Evolutionary conservation across 2,113 vertebrate genomes (phyloP).

Genomic region (Morone saxatilis): DNA sequence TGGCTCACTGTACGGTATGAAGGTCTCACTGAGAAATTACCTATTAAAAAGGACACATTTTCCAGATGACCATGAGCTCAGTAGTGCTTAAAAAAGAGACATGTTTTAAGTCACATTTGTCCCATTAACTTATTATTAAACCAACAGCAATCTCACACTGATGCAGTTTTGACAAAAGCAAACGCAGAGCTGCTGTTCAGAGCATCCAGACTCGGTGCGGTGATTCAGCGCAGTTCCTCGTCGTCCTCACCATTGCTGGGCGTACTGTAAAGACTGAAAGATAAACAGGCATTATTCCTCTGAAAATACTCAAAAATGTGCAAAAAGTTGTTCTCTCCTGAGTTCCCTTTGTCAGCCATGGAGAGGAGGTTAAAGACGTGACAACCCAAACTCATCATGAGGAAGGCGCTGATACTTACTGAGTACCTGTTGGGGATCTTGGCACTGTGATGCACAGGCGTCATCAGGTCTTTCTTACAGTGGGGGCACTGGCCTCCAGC

Average conservation of each 20-base stretch:
- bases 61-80: neutral
- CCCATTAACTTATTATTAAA: neutral
- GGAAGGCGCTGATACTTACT: constrained; percentile 44
- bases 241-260: constrained; percentile 80
- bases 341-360: neutral
- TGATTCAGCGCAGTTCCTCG: neutral
- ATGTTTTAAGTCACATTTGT: neutral
- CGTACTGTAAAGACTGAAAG: constrained; percentile 76
- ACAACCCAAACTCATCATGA: neutral
- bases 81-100: too few species aligned
- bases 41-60: too few species aligned
- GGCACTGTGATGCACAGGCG: constrained; percentile 2
- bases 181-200: neutral
- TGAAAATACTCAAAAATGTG: neutral
- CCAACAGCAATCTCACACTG: neutral
- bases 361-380: neutral
- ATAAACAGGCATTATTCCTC: neutral
- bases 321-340: neutral
- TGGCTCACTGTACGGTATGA: too few species aligned
- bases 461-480: constrained; percentile 44
- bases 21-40: too few species aligned
- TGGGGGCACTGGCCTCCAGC: constrained; percentile 53
- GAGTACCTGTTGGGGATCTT: constrained; percentile 75
- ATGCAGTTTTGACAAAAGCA: neutral
- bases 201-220: neutral